Evolutionary conservation across 1,140 invertebrate species (phyloP), one percentile per base, ranked within the genome.

Genomic region (Araneus ventricosus): DNA sequence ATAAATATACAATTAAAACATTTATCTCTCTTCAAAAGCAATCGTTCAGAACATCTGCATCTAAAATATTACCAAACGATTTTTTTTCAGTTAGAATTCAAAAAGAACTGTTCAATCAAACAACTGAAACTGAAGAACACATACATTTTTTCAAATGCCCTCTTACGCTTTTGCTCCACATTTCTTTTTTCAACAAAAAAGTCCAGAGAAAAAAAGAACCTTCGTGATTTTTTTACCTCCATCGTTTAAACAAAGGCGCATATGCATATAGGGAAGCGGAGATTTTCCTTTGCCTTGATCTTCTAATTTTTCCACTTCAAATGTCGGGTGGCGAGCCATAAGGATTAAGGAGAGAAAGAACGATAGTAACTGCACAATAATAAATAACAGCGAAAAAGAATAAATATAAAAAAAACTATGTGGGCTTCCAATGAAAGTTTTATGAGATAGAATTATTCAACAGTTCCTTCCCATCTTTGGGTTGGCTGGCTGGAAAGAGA

Each of bases 361-460:
- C 27, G 63, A 67, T 67, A 30, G 63, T 52, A 57, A 84, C 41
- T 84, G 82, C 24, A 84, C 82, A 84, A 57, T 84, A 87, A 87
- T 61, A 87, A 61, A 87, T 87, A 63, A 67, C 22, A 34, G 39
- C 52, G 24, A 37, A 61, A 87, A 87, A 24, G 22, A 63, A 41
- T 8, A 37, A 34, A 20, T 5, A 45, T n/a, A 61, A 61, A 30
- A 57, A 61, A 86, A 59, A 24, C 24, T 22, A 37, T 84, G 82
- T 84, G 82, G 82, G 41, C 82, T 52, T 52, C 27, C 80, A 39
- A 92, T 92, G 90, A 92, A 92, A 92, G 8, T 92, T 92, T 92
- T 92, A 92, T 92, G 82, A 92, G 90, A 75, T 37, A 92, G 90
- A 92, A 92, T 92, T 92, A 92, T 92, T 92, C 90, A 92, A 92